Base-by-base conservation (phyloP, 2,797 vertebrate genomes). In the Chloroceryle amazona region DNA sequence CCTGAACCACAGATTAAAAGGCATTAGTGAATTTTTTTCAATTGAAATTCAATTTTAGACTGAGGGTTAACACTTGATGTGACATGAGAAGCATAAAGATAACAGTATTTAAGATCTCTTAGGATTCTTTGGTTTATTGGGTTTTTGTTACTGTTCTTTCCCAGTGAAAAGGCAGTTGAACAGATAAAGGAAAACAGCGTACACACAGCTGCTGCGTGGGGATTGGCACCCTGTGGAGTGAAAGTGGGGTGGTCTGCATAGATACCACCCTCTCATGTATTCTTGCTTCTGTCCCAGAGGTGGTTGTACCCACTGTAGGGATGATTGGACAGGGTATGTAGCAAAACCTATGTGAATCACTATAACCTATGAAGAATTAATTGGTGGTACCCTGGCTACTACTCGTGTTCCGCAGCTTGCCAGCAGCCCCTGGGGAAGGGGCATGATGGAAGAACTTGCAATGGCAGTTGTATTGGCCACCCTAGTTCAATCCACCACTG, bases 131-230 rank as follows among this genome's bases (percentile, higher is more conserved):
- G 9, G 2, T 65, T 58, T 72, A 19, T 37, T 71, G 28, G 9
- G 1, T 35, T 84, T 81, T 86, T 74, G 7, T 65, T 89, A 41
- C 21, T 11, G 6, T 52, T 74, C 49, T 81, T 72, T 49, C 28
- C 13, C 17, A 25, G 1, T 31, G 54, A 19, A 29, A 73, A 88
- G 12, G 11, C 33, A 35, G 0, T 35, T 72, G 42, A 46, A 14
- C n/a, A 54, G 55, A 25, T 70, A 26, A 37, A 86, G 55, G 41
- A 28, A 42, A 39, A 19, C 5, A 1, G 8, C 11, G 8, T 9
- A 8, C 6, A 8, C 0, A 1, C 11, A 31, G 31, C 12, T 68
- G 25, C 44, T 81, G 26, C 0, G 1, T 74, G 84, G 35, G 1
- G 0, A 0, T 16, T 39, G 28, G 10, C 25, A n/a, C 13, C 8